Evolutionary conservation across 1,140 invertebrate genomes (phyloP).

Genomic region (Ptiloglossa arizonensis): DNA sequence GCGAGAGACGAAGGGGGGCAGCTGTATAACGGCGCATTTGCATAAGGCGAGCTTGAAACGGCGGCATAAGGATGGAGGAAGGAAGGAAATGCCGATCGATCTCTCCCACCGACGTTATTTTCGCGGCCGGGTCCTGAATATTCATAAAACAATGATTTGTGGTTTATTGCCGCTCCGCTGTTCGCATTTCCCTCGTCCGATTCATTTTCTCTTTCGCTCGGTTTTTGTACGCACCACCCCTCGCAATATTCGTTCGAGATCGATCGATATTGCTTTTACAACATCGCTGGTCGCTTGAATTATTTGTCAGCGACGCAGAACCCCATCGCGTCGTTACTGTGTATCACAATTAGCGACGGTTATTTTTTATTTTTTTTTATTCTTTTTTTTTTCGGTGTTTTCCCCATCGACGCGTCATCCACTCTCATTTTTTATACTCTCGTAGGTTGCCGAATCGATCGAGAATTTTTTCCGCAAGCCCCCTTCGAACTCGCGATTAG

Average conservation of each 20-base stretch:
- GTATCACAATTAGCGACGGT: slow-evolving; percentile 8
- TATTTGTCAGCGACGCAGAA: slow-evolving; percentile 22
- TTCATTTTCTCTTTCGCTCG: slow-evolving; percentile 58
- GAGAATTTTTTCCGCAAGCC: too few relatives aligned
- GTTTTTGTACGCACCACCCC: slow-evolving; percentile 28
- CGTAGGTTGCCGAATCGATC: too few relatives aligned
- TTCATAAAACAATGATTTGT: slow-evolving; percentile 74
- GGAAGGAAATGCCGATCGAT: slow-evolving; percentile 71
- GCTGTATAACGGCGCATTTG: slow-evolving; percentile 45
- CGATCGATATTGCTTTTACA: slow-evolving; percentile 37
- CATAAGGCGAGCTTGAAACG: slow-evolving; percentile 68
- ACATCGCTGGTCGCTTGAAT: slow-evolving; percentile 19
- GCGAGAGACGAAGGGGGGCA: neutral
- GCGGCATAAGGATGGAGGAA: slow-evolving; percentile 65
- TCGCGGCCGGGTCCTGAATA: slow-evolving; percentile 62
- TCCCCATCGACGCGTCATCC: too few relatives aligned
- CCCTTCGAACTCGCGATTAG: too few relatives aligned
- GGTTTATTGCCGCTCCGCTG: slow-evolving; percentile 63
- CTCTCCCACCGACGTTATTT: slow-evolving; percentile 67
- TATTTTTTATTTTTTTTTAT: too few relatives aligned
- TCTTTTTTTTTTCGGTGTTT: too few relatives aligned
- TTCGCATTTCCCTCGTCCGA: slow-evolving; percentile 50
- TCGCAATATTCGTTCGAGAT: slow-evolving; percentile 45
- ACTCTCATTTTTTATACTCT: too few relatives aligned
- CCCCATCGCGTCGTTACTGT: neutral